These are phyloP conservation scores for Tychaedon coryphoeus DNA, from an alignment of 2,113 vertebrate species.

Conservation along the genomic window DNA sequence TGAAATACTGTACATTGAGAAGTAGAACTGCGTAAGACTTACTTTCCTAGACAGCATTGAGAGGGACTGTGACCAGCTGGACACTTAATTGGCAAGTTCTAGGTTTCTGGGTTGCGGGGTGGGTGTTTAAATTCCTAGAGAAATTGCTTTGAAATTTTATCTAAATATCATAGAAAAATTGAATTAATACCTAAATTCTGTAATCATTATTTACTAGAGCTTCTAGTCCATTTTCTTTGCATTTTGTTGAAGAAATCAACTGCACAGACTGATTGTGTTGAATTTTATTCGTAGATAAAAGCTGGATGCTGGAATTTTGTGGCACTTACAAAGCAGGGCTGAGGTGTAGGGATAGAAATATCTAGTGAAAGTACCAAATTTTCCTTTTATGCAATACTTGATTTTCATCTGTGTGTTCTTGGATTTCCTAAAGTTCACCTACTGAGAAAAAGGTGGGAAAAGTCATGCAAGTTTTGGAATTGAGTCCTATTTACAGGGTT, in stretches of 20 bases:
- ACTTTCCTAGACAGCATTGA: not conserved
- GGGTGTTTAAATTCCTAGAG: not conserved
- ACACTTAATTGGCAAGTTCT: not conserved
- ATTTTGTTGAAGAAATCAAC: not conserved
- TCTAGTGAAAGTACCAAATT: not conserved
- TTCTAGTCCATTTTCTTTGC: not conserved
- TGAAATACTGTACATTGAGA: not conserved
- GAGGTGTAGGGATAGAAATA: not conserved
- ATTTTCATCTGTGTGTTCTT: not conserved
- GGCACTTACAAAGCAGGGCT: not conserved
- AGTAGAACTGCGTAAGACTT: not conserved
- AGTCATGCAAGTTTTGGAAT: not conserved
- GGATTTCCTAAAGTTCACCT: not conserved
- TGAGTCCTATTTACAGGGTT: fast-evolving
- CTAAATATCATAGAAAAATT: not conserved
- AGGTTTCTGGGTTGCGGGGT: not conserved
- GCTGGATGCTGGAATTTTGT: not conserved
- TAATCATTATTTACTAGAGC: not conserved
- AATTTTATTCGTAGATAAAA: not conserved
- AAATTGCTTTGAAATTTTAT: not conserved
- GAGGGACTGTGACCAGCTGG: not conserved
- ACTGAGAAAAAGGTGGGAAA: not conserved
- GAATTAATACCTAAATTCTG: not conserved
- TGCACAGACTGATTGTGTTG: not conserved
- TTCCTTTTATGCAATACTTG: not conserved